phyloP scores from a whole-genome alignment of 2,113 vertebrate genomes.

The Sigmodon hispidus region DNA sequence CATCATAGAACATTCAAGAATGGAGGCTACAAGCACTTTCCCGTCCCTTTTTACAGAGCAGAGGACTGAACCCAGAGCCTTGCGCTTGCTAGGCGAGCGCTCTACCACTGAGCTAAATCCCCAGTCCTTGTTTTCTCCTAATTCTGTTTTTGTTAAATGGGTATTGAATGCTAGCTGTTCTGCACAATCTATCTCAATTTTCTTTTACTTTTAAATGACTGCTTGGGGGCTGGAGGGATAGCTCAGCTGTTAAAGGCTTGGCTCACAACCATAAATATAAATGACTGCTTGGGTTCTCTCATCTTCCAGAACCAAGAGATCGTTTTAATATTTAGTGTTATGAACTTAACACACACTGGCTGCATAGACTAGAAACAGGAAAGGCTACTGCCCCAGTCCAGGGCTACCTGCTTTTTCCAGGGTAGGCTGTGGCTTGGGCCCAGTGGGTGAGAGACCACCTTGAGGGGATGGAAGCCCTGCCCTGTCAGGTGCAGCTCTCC shows the following conservation, averaged over 20 bases:
- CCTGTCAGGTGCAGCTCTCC: background rate
- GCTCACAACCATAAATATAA: too few species aligned
- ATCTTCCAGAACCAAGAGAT: conserved; percentile 17
- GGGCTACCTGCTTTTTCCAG: background rate
- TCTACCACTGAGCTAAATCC: too few species aligned
- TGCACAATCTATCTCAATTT: background rate
- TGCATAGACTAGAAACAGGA: background rate
- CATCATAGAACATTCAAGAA: too few species aligned
- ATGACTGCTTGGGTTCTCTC: background rate
- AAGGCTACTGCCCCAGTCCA: background rate
- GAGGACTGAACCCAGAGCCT: too few species aligned
- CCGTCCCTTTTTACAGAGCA: too few species aligned
- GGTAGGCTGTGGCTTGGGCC: background rate
- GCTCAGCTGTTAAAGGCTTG: too few species aligned
- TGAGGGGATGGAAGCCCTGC: background rate
- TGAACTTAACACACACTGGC: background rate
- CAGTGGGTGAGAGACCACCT: background rate
- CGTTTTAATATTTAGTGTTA: conserved; percentile 1
- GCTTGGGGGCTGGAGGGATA: too few species aligned
- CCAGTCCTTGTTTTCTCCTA: too few species aligned
- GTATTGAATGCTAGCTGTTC: background rate
- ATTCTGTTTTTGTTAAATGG: background rate
- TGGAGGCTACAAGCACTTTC: too few species aligned
- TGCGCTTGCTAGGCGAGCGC: too few species aligned
- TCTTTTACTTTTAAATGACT: conserved; percentile 10